These are phyloP conservation scores for Beaufortia kweichowensis DNA, from an alignment of 2,113 vertebrate species.

Conservation along the genomic window DNA sequence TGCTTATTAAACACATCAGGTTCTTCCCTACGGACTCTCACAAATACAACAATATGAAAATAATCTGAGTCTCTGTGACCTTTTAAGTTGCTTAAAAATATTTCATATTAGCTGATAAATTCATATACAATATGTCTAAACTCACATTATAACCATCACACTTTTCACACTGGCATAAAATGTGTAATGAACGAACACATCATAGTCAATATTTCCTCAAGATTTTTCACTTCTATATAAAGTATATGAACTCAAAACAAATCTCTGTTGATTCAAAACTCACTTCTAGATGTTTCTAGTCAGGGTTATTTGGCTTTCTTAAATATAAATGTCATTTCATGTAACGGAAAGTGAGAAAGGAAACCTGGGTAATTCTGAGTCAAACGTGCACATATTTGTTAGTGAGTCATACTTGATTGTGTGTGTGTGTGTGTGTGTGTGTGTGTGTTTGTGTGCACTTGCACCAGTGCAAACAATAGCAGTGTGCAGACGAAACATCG, in stretches of 20 bases:
- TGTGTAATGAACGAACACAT: neutral
- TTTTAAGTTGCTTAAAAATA: too few relatives aligned
- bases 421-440: slow-evolving; percentile 18
- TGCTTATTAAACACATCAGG: neutral
- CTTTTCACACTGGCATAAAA: too few relatives aligned
- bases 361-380: slow-evolving; percentile 44
- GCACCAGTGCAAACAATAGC: slow-evolving; percentile 6
- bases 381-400: slow-evolving; percentile 36
- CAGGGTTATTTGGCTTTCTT: slow-evolving; percentile 54
- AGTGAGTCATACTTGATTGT: slow-evolving; percentile 22
- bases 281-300: slow-evolving; percentile 47
- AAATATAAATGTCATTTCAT: neutral
- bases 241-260: slow-evolving; percentile 67
- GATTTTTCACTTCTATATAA: neutral
- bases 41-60: neutral
- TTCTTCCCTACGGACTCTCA: neutral
- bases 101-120: too few relatives aligned
- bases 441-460: slow-evolving; percentile 6
- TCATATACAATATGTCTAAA: too few relatives aligned
- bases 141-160: too few relatives aligned
- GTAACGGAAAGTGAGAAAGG: slow-evolving; percentile 39
- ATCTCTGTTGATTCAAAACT: neutral
- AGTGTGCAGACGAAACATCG: neutral
- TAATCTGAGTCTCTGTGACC: too few relatives aligned
- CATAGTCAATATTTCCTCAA: neutral